A percentile compares a stretch with the other conserved stretches of the same genome.
Evolutionary conservation across 2,888 invertebrate genomes (phyloP).

Genomic region (Omphaloscelis lunosa): DNA sequence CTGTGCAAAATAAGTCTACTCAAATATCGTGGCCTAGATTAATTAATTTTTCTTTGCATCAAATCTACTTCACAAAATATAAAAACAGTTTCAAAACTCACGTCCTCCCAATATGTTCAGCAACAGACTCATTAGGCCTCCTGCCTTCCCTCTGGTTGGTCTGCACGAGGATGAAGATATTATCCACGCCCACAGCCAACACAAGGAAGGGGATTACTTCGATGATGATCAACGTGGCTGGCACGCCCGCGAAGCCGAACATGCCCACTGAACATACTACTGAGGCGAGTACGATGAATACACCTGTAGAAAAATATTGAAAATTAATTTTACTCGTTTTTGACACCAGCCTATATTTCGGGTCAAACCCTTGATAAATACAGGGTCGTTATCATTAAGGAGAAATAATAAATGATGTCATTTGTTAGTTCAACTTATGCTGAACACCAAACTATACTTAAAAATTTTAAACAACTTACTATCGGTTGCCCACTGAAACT

Average conservation of each 20-base stretch:
- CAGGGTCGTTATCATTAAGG: too few species aligned
- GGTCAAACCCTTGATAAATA: too few species aligned
- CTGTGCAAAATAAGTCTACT: too few species aligned
- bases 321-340: too few species aligned
- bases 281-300: constrained; percentile 97
- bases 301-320: constrained; percentile 90
- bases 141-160: constrained; percentile 96
- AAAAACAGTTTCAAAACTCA: constrained; percentile 69
- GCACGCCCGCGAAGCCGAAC: constrained; percentile 96
- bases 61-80: not conserved
- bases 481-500: too few species aligned
- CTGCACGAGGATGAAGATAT: constrained; percentile 99
- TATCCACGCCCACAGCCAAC: constrained; percentile 99
- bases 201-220: constrained; percentile 99
- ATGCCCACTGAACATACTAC: constrained; percentile 98
- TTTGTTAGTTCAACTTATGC: too few species aligned
- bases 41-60: not conserved
- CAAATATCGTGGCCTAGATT: not conserved
- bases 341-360: too few species aligned
- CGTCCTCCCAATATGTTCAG: constrained; percentile 97
- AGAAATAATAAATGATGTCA: too few species aligned
- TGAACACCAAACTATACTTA: too few species aligned
- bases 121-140: constrained; percentile 94
- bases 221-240: constrained; percentile 98
- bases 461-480: too few species aligned